Evolutionary conservation across 2,888 invertebrate genomes (phyloP), one percentile per base, ranked within the genome.

Genomic region (Hedychridium roseum): DNA sequence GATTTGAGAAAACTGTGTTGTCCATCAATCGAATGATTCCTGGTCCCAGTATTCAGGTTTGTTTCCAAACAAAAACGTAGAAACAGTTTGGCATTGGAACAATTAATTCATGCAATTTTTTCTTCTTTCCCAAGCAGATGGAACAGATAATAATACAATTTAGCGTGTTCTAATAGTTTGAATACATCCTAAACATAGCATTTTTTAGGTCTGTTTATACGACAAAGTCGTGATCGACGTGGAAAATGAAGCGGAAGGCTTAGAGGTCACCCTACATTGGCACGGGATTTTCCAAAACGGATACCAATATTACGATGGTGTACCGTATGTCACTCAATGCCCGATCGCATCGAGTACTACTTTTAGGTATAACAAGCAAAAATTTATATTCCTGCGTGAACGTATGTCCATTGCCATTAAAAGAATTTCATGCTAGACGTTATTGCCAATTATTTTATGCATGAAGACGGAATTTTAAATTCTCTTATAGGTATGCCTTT

Each of bases 181-280:
- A 14, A 32, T 14, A 5, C 9, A 32, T 17, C 20, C 1, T 26
- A 14, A 23, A 43, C 2, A 50, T 93, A 56, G 5, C 5, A 23
- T 23, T 6, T 32, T 16, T 1, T 89, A 93, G 84, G 93, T 94
- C 11, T 94, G 94, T 78, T 87, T 91, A 77, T 88, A 88, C 59
- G 94, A 95, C 79, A 89, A 87, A 71, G 87, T 95, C 3, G 88
- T 94, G 12, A 85, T 94, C 30, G 93, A 94, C 65, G 91, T 95
- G 2, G 86, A 88, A 70, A 95, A 95, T 78, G 87, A 88, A 62
- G 87, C 94, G 85, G 89, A 89, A 70, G 92, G 91, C 47, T 88
- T 91, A 85, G 92, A 91, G 73, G 87, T 90, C 2, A 89, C 91
- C 34, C 86, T 95, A 50, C 95, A 96, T 79, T 95, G 94, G 94